Conservation (phyloP, 2,797 vertebrate genomes). For the Sebastes diaconus region DNA sequence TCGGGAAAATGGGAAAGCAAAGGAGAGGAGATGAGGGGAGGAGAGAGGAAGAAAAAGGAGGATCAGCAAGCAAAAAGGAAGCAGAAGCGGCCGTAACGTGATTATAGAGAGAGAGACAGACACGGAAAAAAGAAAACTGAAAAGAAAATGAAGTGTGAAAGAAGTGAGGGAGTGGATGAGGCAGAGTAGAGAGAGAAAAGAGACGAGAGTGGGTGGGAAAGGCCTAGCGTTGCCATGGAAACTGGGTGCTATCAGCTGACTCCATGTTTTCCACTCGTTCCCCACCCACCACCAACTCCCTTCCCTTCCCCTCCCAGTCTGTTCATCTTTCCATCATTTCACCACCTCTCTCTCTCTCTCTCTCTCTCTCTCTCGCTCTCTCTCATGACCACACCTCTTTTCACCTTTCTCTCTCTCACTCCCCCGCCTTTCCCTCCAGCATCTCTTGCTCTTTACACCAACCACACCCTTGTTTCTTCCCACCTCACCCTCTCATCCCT, state of each 20-base stretch:
- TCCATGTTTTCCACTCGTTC: constrained; percentile 72
- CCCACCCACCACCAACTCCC: constrained; percentile 65
- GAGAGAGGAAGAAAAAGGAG: not conserved
- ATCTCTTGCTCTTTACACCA: constrained; percentile 19
- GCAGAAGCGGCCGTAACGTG: not conserved
- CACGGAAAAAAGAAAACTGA: not conserved
- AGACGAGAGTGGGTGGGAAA: constrained; percentile 76
- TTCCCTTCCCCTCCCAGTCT: constrained; percentile 51
- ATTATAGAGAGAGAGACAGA: constrained; percentile 23
- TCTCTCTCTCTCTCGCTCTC: not conserved
- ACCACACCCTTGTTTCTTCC: constrained; percentile 44
- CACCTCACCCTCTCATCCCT: constrained; percentile 52
- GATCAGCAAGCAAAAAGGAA: not conserved
- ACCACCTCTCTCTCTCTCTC: constrained; percentile 2
- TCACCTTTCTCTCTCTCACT: constrained; percentile 14
- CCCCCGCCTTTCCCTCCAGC: constrained; percentile 35
- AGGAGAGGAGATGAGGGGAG: not conserved
- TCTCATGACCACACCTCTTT: not conserved
- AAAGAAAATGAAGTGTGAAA: constrained; percentile 60
- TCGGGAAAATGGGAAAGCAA: not conserved
- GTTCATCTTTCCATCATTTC: constrained; percentile 51
- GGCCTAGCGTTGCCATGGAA: constrained; percentile 83
- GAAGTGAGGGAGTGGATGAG: constrained; percentile 58
- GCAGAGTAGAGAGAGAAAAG: constrained; percentile 30
- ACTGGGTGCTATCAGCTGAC: constrained; percentile 84